Conservation (phyloP, 2,888 invertebrate genomes). For the Stictocephala bisonia region DNA sequence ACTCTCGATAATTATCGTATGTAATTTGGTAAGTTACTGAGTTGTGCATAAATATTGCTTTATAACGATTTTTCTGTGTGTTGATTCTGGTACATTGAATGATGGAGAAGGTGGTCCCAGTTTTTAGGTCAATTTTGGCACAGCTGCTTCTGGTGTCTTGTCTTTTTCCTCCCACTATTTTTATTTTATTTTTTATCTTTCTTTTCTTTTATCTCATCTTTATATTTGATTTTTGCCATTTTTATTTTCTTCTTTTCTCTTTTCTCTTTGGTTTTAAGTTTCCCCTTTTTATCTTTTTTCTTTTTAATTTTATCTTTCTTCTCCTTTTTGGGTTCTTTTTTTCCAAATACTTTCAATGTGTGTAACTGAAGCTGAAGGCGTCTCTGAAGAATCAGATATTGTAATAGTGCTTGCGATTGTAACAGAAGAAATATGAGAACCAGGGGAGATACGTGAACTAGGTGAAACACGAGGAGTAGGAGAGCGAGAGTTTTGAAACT, state of each 20-base stretch:
- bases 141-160: too few species aligned
- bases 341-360: slow-evolving; percentile 48
- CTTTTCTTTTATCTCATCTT: slow-evolving; percentile 60
- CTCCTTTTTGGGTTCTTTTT: slow-evolving; percentile 56
- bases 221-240: slow-evolving; percentile 54
- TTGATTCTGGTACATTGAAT: too few species aligned
- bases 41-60: too few species aligned
- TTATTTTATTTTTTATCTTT: slow-evolving; percentile 60
- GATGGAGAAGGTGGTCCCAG: too few species aligned
- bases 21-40: too few species aligned
- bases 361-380: background rate
- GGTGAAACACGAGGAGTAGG: slow-evolving; percentile 20
- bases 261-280: slow-evolving; percentile 56
- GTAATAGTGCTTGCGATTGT: slow-evolving; percentile 10
- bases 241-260: slow-evolving; percentile 55
- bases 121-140: too few species aligned
- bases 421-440: too few species aligned
- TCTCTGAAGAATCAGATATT: background rate
- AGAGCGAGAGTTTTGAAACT: slow-evolving; percentile 18
- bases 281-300: slow-evolving; percentile 56
- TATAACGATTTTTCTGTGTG: too few species aligned
- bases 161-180: too few species aligned
- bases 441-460: too few species aligned
- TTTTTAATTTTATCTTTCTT: slow-evolving; percentile 56
- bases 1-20: too few species aligned